Evolutionary conservation across 1,140 invertebrate species (phyloP).

Genomic region (Battus philenor): DNA sequence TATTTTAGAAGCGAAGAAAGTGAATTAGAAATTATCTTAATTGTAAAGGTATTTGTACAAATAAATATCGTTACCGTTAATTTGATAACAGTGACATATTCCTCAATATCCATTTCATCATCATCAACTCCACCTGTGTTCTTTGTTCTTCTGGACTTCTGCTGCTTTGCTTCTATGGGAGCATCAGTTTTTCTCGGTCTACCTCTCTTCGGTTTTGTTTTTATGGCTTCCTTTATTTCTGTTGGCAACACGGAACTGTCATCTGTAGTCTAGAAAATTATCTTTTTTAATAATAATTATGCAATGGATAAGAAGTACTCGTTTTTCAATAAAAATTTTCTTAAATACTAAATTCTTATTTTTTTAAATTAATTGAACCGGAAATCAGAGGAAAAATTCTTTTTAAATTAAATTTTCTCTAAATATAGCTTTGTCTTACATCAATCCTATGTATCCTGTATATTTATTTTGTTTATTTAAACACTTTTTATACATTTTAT

Average conservation of each 20-base stretch:
- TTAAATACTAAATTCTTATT: no score
- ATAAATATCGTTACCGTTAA: slow-evolving; percentile 45
- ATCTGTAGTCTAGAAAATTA: slow-evolving; percentile 14
- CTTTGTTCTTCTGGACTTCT: slow-evolving; percentile 6
- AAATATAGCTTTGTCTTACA: no score
- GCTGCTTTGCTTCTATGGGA: neutral
- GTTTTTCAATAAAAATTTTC: slow-evolving; percentile 14
- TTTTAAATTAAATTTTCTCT: no score
- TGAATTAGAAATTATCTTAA: no score
- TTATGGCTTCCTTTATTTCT: neutral
- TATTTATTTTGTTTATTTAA: no score
- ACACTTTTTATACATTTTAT: no score
- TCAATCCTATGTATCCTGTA: no score
- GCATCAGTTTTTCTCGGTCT: slow-evolving; percentile 19
- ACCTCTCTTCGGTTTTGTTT: slow-evolving; percentile 19
- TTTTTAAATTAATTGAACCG: no score
- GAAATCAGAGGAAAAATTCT: no score
- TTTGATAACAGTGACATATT: slow-evolving; percentile 44
- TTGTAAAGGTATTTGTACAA: no score
- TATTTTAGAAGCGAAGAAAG: no score
- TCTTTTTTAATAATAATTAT: slow-evolving; percentile 3
- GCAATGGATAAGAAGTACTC: no score
- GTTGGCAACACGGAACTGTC: neutral
- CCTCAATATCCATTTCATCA: slow-evolving; percentile 40
- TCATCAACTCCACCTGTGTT: slow-evolving; percentile 30